Percentiles rank a stretch among this genome's conserved stretches.
Evolutionary conservation across 2,888 invertebrate species (phyloP).

Genomic region (Cephus nigrinus): DNA sequence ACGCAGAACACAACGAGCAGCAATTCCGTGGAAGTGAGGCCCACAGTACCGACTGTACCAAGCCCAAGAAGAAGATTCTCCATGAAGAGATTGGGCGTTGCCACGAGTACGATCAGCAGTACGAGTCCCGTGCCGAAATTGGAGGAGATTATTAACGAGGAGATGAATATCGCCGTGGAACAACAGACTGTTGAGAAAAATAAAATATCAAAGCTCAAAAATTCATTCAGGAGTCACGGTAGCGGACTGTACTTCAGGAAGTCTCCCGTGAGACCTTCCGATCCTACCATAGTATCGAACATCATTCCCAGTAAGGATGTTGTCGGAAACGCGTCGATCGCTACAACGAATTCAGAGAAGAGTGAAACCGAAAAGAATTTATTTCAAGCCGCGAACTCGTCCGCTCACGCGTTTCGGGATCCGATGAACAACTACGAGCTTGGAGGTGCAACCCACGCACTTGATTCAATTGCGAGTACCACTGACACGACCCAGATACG

Average conservation of each 20-base stretch:
- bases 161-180: slow-evolving; percentile 56
- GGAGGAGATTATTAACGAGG: slow-evolving; percentile 58
- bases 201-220: slow-evolving; percentile 52
- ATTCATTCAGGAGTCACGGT: slow-evolving; percentile 40
- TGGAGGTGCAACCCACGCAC: slow-evolving; percentile 41
- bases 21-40: slow-evolving; percentile 49
- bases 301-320: slow-evolving; percentile 42
- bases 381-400: slow-evolving; percentile 34
- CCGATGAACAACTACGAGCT: slow-evolving; percentile 17
- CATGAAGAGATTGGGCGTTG: slow-evolving; percentile 37
- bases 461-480: slow-evolving; percentile 38
- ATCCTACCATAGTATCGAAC: slow-evolving; percentile 51
- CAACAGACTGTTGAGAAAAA: slow-evolving; percentile 56
- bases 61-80: slow-evolving; percentile 48
- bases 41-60: slow-evolving; percentile 36
- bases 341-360: neutral
- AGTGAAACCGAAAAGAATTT: slow-evolving; percentile 20
- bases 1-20: slow-evolving; percentile 46
- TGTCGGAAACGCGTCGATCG: slow-evolving; percentile 27
- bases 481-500: slow-evolving; percentile 44
- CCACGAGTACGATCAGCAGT: slow-evolving; percentile 23
- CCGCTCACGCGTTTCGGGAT: slow-evolving; percentile 41
- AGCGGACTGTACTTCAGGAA: slow-evolving; percentile 42
- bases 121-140: slow-evolving; percentile 32
- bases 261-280: slow-evolving; percentile 37